Evolutionary conservation across 2,797 vertebrate genomes (phyloP).

Genomic region (Eutrigla gurnardus): DNA sequence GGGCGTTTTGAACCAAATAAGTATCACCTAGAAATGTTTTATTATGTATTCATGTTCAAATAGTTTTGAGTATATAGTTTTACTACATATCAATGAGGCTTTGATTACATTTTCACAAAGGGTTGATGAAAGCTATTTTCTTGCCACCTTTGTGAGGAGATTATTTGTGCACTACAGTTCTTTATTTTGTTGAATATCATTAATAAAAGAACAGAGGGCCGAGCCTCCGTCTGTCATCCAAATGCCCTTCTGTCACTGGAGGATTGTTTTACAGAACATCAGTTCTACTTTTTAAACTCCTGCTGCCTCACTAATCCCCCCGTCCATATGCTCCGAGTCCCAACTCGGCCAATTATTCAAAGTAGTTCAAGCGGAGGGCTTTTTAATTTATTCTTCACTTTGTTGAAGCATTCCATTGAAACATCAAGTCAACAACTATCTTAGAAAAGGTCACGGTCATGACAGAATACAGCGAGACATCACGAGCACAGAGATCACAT

Average conservation of each 20-base stretch:
- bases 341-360: conserved; percentile 37
- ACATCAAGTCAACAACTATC: conserved; percentile 30
- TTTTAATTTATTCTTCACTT: conserved; percentile 23
- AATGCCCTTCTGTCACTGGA: not conserved
- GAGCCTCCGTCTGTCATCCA: not conserved
- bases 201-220: conserved; percentile 32
- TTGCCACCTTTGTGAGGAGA: conserved; percentile 20
- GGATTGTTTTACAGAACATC: conserved; percentile 21
- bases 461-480: conserved; percentile 5
- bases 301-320: conserved; percentile 18
- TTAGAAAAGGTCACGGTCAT: conserved; percentile 20
- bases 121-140: conserved; percentile 9
- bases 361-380: conserved; percentile 11
- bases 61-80: conserved; percentile 1
- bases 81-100: not conserved
- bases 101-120: not conserved
- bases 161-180: conserved; percentile 6
- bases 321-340: conserved; percentile 25
- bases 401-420: conserved; percentile 14
- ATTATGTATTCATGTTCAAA: not conserved
- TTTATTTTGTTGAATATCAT: conserved; percentile 28
- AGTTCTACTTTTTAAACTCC: conserved; percentile 8
- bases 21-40: not conserved
- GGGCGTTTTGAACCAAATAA: not conserved
- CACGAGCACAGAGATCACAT: conserved; percentile 39